phyloP scores from a whole-genome alignment of 2,888 invertebrate genomes.

The Drosophila pseudotakahashii region DNA sequence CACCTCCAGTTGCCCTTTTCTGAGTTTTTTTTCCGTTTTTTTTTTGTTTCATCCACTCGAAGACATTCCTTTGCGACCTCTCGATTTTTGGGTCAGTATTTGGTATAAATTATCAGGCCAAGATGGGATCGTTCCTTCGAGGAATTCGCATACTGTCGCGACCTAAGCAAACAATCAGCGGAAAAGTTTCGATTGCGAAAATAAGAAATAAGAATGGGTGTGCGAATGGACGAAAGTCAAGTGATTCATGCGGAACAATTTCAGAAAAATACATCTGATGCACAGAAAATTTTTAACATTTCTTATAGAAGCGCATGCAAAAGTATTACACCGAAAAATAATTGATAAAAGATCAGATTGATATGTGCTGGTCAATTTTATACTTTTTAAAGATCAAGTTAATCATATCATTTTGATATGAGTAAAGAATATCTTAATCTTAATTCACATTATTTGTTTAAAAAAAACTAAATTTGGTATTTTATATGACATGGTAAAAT shows the following conservation, averaged over 20 bases:
- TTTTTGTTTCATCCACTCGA: constrained; percentile 7
- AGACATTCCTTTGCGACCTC: constrained; percentile 5
- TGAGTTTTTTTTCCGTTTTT: constrained; percentile 12
- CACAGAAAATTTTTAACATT: too few species aligned
- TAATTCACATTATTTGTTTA: too few species aligned
- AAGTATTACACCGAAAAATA: too few species aligned
- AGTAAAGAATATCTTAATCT: too few species aligned
- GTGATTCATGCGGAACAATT: not conserved
- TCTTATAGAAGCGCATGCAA: too few species aligned
- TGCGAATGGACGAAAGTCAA: constrained; percentile 2
- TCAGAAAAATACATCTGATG: too few species aligned
- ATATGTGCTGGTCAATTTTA: too few species aligned
- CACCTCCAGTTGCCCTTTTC: constrained; percentile 27
- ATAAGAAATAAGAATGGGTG: constrained; percentile 11
- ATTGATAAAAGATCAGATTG: too few species aligned
- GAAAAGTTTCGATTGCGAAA: constrained; percentile 36
- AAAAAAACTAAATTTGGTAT: too few species aligned
- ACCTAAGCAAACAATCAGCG: constrained; percentile 57
- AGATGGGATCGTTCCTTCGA: not conserved
- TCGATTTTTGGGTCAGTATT: constrained; percentile 48
- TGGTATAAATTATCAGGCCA: constrained; percentile 54
- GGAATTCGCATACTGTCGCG: constrained; percentile 9
- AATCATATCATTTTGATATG: too few species aligned
- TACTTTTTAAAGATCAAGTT: too few species aligned
- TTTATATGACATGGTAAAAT: too few species aligned